A percentile compares a stretch with the other conserved stretches of the same genome.
These are phyloP conservation scores for Diceros bicornis DNA, from an alignment of 2,797 vertebrate genomes.

Conservation along the genomic window DNA sequence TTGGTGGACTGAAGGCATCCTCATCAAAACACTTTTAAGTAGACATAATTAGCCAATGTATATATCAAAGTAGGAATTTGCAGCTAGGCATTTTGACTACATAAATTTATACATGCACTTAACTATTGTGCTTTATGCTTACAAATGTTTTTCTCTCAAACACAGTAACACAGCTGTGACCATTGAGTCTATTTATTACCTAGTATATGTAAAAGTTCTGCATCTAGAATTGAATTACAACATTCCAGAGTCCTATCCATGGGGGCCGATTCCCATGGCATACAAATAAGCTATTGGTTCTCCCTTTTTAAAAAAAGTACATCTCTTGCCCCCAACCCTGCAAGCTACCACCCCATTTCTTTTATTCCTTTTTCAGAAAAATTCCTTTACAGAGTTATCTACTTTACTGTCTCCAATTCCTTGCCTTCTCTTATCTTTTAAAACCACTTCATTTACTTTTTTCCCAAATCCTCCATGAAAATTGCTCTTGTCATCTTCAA, in stretches of 20 bases:
- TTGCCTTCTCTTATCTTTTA: neutral
- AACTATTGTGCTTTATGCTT: neutral
- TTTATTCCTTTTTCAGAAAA: conserved; percentile 29
- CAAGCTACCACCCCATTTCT: neutral
- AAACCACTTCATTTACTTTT: neutral
- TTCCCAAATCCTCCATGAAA: neutral
- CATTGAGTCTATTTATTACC: neutral
- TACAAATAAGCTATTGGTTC: neutral
- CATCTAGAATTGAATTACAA: neutral
- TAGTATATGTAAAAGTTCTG: neutral
- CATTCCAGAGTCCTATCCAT: neutral
- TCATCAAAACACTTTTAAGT: conserved; percentile 40
- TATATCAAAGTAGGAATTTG: neutral
- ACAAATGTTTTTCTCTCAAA: neutral
- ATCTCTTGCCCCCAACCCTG: neutral
- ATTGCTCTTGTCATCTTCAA: neutral
- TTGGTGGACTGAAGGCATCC: neutral
- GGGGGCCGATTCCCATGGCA: neutral
- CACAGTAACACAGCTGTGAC: neutral
- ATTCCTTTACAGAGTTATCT: neutral
- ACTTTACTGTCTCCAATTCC: neutral
- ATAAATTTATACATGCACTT: neutral
- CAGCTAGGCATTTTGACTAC: neutral
- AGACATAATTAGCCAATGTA: neutral
- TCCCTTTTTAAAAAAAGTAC: neutral